These are phyloP conservation scores for Sarcophaga subvicina DNA, from an alignment of 2,888 invertebrate genomes.

Conservation along the genomic window DNA sequence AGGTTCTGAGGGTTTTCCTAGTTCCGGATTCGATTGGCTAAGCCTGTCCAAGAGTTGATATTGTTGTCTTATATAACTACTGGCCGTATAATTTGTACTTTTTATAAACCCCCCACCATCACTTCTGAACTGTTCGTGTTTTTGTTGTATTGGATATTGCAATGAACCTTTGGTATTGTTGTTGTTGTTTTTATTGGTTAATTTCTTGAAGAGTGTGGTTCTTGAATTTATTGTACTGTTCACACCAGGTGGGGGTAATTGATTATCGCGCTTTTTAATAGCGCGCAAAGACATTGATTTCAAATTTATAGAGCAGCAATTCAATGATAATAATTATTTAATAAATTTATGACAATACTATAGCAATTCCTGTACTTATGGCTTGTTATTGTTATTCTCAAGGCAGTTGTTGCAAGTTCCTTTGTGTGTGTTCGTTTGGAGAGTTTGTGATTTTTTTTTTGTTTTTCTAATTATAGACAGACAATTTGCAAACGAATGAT, in stretches of 20 bases:
- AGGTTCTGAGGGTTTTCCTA: conserved; percentile 69
- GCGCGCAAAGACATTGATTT: conserved; percentile 81
- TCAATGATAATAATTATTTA: not conserved
- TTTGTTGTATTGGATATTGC: conserved; percentile 65
- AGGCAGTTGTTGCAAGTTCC: conserved; percentile 39
- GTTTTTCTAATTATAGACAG: conserved; percentile 8
- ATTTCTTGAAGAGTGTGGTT: conserved; percentile 60
- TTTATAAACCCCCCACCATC: conserved; percentile 51
- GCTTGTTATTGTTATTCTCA: conserved; percentile 25
- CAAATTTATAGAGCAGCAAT: conserved; percentile 16
- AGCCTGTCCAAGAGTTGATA: conserved; percentile 73
- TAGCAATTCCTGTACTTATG: not conserved
- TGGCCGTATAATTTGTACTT: conserved; percentile 18
- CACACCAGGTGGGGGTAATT: conserved; percentile 68
- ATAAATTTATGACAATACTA: not conserved
- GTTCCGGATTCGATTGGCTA: conserved; percentile 74
- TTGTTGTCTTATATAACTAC: conserved; percentile 69
- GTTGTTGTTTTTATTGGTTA: conserved; percentile 49
- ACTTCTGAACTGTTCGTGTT: conserved; percentile 68
- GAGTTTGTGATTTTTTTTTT: not conserved
- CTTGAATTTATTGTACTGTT: conserved; percentile 64
- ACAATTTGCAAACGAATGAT: conserved; percentile 20
- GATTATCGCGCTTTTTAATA: conserved; percentile 79
- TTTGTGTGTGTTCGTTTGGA: not conserved
- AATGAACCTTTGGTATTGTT: conserved; percentile 50